A percentile compares a stretch with the other conserved stretches of the same genome.
Evolutionary conservation across 1,140 invertebrate genomes (phyloP).

Genomic region (Homarus americanus): DNA sequence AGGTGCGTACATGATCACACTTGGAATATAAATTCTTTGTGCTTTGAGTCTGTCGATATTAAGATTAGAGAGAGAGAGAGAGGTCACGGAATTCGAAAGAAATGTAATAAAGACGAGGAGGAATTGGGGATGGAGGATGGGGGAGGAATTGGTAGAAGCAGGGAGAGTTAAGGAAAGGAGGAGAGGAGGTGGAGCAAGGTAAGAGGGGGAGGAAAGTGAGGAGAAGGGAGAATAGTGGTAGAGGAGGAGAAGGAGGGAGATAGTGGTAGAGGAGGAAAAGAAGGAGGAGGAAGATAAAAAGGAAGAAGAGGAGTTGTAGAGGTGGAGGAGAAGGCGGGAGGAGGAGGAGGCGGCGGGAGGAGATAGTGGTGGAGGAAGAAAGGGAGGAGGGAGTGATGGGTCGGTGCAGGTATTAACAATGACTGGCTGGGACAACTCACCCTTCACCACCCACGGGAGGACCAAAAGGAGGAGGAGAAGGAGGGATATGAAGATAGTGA

Average conservation of each 20-base stretch:
- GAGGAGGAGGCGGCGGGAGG: neutral
- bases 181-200: neutral
- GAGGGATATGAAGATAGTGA: neutral
- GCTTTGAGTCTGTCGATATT: no score
- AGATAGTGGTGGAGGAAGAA: no score
- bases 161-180: neutral
- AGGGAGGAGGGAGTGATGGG: no score
- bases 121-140: neutral
- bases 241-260: neutral
- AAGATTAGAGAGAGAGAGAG: neutral
- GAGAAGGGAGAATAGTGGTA: neutral
- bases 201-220: no score
- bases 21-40: no score
- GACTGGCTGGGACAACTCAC: no score
- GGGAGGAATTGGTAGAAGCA: neutral
- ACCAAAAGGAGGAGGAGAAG: neutral
- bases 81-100: neutral
- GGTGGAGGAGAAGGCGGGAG: neutral
- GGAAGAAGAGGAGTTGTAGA: neutral
- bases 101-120: no score
- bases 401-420: no score
- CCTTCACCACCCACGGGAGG: no score
- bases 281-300: neutral
- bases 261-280: no score
- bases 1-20: no score